Evolutionary conservation across 2,113 vertebrate genomes (phyloP).

Genomic region (human): DNA sequence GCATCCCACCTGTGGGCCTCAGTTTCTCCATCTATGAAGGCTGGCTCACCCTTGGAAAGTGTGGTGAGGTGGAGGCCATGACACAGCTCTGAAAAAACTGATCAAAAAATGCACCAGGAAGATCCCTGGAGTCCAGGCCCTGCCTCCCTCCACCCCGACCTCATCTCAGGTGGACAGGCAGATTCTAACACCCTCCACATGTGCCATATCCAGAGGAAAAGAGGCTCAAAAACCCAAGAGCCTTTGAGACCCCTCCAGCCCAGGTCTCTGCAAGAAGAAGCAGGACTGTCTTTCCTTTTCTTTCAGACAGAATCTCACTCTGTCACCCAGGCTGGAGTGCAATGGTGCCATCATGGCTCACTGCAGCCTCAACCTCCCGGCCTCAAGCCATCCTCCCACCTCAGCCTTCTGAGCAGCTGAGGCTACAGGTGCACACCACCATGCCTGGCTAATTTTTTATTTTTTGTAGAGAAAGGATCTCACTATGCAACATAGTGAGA

Average conservation of each 20-base stretch:
- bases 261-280: not conserved
- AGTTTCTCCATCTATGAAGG: not conserved
- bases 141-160: accelerated
- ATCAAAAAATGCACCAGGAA: not conserved
- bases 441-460: no score
- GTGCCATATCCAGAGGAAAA: not conserved
- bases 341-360: no score
- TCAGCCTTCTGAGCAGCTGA: no score
- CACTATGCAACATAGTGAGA: no score
- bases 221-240: not conserved
- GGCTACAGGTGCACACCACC: no score
- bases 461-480: no score
- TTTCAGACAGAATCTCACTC: no score
- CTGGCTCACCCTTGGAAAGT: not conserved
- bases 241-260: not conserved
- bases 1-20: not conserved
- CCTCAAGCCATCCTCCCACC: no score
- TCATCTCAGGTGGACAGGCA: not conserved
- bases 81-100: not conserved
- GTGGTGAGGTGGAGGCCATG: not conserved
- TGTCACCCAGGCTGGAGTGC: no score
- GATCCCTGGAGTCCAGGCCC: not conserved
- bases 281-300: not conserved
- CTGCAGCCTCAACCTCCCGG: no score
- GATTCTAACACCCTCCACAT: not conserved